A percentile compares a stretch with the other conserved stretches of the same genome.
Evolutionary conservation across 2,888 invertebrate species (phyloP).

Genomic region (Plebejus argus): DNA sequence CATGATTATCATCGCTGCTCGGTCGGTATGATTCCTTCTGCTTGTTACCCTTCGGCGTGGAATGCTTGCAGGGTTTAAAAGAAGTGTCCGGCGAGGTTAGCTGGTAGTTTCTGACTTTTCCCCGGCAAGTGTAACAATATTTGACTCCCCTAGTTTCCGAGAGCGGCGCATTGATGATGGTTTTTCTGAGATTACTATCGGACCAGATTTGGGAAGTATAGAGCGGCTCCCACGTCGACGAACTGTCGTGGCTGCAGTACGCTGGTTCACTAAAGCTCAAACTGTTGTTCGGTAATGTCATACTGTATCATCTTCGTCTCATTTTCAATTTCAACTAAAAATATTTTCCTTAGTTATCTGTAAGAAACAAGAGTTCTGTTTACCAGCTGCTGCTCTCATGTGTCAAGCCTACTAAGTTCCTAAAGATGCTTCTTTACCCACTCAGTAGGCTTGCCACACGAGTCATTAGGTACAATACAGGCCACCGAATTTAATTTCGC

Average conservation of each 20-base stretch:
- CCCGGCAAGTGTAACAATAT: constrained; percentile 70
- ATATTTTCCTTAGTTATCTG: constrained; percentile 46
- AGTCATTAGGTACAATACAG: not conserved
- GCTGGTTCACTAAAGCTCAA: constrained; percentile 52
- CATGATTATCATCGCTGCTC: not conserved
- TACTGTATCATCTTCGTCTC: constrained; percentile 46
- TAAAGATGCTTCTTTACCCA: too few relatives aligned
- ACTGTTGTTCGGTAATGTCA: constrained; percentile 58
- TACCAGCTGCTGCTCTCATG: not conserved
- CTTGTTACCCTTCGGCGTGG: constrained; percentile 62
- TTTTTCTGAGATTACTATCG: constrained; percentile 61
- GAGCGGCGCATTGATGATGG: constrained; percentile 56
- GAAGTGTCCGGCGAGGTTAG: constrained; percentile 54
- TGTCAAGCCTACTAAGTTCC: too few relatives aligned
- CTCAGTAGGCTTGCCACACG: not conserved
- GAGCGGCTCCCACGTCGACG: constrained; percentile 63
- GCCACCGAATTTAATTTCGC: not conserved
- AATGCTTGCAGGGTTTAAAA: constrained; percentile 66
- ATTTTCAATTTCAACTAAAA: constrained; percentile 43
- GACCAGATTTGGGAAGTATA: constrained; percentile 72
- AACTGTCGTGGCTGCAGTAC: constrained; percentile 51
- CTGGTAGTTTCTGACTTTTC: constrained; percentile 74
- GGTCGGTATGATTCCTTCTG: constrained; percentile 20
- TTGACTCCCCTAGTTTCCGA: constrained; percentile 58
- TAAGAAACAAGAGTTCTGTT: constrained; percentile 41